These are phyloP conservation scores for Ornithoptera priamus DNA, from an alignment of 2,888 invertebrate genomes.

Conservation along the genomic window DNA sequence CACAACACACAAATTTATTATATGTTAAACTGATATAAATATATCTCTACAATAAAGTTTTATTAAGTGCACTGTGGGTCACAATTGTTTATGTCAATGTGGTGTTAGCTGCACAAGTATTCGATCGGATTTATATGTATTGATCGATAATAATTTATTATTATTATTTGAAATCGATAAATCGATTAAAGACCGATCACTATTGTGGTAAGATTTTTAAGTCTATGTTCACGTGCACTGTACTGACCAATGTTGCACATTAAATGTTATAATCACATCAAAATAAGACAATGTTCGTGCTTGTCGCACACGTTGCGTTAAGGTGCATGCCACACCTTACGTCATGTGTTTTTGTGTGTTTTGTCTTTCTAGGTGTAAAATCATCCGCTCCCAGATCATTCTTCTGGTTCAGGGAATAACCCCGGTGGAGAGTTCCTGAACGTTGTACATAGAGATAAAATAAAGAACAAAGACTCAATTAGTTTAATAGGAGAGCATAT, in stretches of 20 bases:
- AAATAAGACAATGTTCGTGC: constrained; percentile 13
- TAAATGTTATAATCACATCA: constrained; percentile 8
- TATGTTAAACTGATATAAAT: background rate
- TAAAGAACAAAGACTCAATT: constrained; percentile 79
- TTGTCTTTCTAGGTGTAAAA: constrained; percentile 78
- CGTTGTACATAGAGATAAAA: constrained; percentile 69
- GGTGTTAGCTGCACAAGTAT: constrained; percentile 4
- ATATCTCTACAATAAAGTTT: constrained; percentile 4
- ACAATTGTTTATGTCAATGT: constrained; percentile 1
- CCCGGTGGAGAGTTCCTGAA: constrained; percentile 71
- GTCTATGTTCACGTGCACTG: constrained; percentile 16
- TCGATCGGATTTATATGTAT: constrained; percentile 2
- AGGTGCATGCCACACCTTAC: constrained; percentile 64
- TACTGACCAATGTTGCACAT: constrained; percentile 18
- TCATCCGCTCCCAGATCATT: constrained; percentile 79
- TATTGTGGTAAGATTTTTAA: constrained; percentile 7
- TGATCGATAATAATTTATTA: background rate
- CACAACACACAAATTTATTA: constrained; percentile 24
- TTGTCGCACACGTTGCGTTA: constrained; percentile 28
- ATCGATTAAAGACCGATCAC: constrained; percentile 2
- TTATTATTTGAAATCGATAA: background rate
- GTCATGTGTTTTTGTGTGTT: constrained; percentile 69
- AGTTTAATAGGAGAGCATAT: constrained; percentile 71
- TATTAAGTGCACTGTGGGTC: constrained; percentile 16
- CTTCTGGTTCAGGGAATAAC: constrained; percentile 80